These are phyloP conservation scores for Drosophila ogumai DNA, from an alignment of 1,140 invertebrate genomes.

Conservation along the genomic window DNA sequence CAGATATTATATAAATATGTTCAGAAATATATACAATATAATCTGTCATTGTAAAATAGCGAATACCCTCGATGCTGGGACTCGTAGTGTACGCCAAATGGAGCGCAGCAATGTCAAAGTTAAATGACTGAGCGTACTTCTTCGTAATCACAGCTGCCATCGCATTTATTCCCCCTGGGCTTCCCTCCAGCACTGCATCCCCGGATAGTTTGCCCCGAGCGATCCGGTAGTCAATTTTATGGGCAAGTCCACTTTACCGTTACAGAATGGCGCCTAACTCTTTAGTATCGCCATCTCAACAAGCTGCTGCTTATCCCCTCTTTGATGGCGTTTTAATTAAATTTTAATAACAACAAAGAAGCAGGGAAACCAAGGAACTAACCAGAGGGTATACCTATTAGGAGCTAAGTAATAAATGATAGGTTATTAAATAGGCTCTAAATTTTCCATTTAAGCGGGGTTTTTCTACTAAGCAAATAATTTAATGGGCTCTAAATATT, in stretches of 20 bases:
- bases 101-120: conserved; percentile 53
- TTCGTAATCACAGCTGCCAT: conserved; percentile 13
- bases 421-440: background rate
- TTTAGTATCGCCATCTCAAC: conserved; percentile 26
- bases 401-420: background rate
- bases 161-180: background rate
- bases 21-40: background rate
- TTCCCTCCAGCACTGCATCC: background rate
- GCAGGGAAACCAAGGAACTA: background rate
- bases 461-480: conserved; percentile 1
- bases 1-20: background rate
- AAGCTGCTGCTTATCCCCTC: conserved; percentile 45
- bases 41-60: background rate
- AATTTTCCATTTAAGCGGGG: background rate
- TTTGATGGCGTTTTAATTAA: conserved; percentile 70
- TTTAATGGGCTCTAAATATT: conserved; percentile 2
- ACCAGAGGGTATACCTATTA: conserved; percentile 8
- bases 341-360: conserved; percentile 49
- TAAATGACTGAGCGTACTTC: conserved; percentile 40
- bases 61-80: background rate
- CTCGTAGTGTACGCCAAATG: conserved; percentile 31
- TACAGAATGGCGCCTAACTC: conserved; percentile 11
- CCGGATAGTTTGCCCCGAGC: conserved; percentile 1
- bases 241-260: conserved; percentile 2
- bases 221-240: conserved; percentile 3